These are phyloP conservation scores for Hemiscyllium ocellatum DNA, from an alignment of 2,113 vertebrate genomes.

Conservation along the genomic window DNA sequence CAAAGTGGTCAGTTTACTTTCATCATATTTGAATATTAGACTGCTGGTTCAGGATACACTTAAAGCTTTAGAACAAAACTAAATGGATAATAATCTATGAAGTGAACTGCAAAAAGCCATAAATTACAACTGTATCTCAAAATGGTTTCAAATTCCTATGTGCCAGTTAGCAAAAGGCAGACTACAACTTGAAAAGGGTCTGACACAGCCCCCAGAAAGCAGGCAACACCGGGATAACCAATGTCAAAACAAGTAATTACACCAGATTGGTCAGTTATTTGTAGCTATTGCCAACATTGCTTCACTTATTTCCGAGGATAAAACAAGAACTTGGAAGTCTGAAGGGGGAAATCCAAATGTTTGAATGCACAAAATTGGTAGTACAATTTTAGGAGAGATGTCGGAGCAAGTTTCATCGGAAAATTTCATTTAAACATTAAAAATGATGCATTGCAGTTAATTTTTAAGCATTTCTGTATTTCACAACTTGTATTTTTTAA, in stretches of 20 bases:
- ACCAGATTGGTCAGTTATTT: not conserved
- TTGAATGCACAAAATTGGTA: not conserved
- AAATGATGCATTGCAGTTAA: not conserved
- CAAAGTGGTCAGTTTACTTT: constrained; percentile 17
- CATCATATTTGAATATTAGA: not conserved
- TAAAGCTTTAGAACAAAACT: not conserved
- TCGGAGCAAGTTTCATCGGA: not conserved
- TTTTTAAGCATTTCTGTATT: not conserved
- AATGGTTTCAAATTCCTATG: not conserved
- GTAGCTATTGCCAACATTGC: not conserved
- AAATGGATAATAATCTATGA: not conserved
- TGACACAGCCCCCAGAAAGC: not conserved
- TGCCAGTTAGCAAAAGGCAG: not conserved
- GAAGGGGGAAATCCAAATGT: not conserved
- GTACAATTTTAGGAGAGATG: not conserved
- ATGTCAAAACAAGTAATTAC: not conserved
- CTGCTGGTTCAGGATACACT: not conserved
- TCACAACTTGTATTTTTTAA: not conserved
- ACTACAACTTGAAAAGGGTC: not conserved
- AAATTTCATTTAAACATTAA: not conserved
- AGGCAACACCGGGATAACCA: not conserved
- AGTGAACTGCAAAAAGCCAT: not conserved
- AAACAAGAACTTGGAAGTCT: not conserved
- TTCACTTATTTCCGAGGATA: not conserved
- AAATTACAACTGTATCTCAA: not conserved